Evolutionary conservation across 2,888 invertebrate species (phyloP), one percentile per base, ranked within the genome.

Genomic region (Spodoptera picta): DNA sequence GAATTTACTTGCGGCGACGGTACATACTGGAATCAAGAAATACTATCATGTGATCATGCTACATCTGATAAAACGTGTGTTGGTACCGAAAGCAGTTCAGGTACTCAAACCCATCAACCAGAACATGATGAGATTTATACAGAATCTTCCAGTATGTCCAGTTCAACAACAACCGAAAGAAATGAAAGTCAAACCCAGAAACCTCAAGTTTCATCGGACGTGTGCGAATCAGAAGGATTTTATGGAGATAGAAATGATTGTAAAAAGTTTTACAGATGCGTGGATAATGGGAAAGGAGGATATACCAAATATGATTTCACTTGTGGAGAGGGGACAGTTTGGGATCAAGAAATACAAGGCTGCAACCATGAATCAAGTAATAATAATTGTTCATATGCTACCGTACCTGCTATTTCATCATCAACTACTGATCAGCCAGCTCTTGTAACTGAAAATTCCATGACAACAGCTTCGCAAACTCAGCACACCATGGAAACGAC

Each of bases 1-100:
- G 96, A 97, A 69, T 98, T 97, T 85, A 92, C 92, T 12, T 98
- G 98, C 87, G 96, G 96, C 3, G 95, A 96, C 59, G 97, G 97
- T 54, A 98, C 97, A 5, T 96, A 97, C 42, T 98, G 97, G 97
- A 97, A 97, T 89, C 95, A 96, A 62, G 90, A 94, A 56, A 90
- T 96, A 64, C 92, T 95, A 83, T 95, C 96, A 53, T 97, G 97
- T 84, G 97, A 97, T 87, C 95, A 97, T 83, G 95, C 95, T 46
- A 60, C 67, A 58, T 48, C 63, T 59, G 48, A 69, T 54, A 60
- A 68, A 65, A 47, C 54, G 11, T 66, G 83, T 58, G 70, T 69
- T 46, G 55, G 66, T 23, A 70, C 60, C 44, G 76, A 67, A 31
- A 73, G 52, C 63, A 67, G 63, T 65, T 69, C 74, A 10, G 77